Evolutionary conservation across 1,140 invertebrate genomes (phyloP), one percentile per base, ranked within the genome.

Genomic region (Procambarus virginalis): DNA sequence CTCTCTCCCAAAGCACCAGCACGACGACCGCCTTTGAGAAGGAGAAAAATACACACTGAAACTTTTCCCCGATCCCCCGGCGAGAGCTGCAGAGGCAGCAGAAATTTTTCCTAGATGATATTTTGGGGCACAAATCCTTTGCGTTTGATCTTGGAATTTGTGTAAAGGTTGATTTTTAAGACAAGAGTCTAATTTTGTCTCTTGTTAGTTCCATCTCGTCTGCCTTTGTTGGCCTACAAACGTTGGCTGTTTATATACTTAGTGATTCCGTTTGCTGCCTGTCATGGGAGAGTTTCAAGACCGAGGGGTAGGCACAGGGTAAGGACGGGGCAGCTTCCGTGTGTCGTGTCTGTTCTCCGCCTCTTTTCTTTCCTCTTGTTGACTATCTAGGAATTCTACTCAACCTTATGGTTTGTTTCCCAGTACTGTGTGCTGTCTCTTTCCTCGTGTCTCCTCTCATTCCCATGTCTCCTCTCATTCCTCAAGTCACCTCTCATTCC

Each of bases 61-160:
- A 64, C 68, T 73, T 34, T 73, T 34, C n/a, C n/a, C 22, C 34
- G 68, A 73, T 73, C 68, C 68, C 20, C 68, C 22, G 68, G 22
- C 68, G 68, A 73, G 68, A 73, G 68, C 68, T 34, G 68, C 68
- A 34, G 68, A 3, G 68, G 68, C 6, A 73, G 68, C 14, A 73
- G 64, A 34, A 73, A 73, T 4, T 34, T 73, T 73, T 22, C 68
- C 68, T 73, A 73, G 68, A 73, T 73, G n/a, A 34, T 34, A 73
- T 73, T 73, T 73, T 73, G 6, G 34, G 68, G 68, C 68, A 73
- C 22, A 73, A 73, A 34, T 34, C 22, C 17, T 17, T 20, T 34
- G 22, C 68, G n/a, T 73, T 73, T 73, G 68, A 73, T 73, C 68
- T 73, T 20, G n/a, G 68, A 73, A 34, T 73, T 34, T 73, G n/a